Conservation (phyloP, 1,140 invertebrate species). For the Megalopta genalis region DNA sequence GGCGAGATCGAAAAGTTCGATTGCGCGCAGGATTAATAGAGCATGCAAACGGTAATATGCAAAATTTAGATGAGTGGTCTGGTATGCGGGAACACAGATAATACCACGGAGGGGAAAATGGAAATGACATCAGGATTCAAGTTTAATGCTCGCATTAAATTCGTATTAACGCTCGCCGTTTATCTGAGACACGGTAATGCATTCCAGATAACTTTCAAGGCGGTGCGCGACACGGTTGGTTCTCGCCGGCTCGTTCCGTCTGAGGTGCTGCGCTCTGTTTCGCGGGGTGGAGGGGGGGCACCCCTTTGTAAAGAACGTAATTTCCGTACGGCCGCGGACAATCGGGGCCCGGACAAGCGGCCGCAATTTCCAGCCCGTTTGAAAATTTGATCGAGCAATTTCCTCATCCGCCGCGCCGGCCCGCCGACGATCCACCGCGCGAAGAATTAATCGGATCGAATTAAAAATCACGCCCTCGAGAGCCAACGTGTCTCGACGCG, state of each 20-base stretch:
- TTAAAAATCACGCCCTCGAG: background rate
- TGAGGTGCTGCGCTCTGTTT: background rate
- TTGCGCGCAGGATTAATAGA: constrained; percentile 35
- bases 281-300: background rate
- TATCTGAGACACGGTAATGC: constrained; percentile 4
- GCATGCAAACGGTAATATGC: constrained; percentile 29
- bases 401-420: too few species aligned
- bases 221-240: too few species aligned
- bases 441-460: background rate
- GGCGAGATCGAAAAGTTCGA: constrained; percentile 37
- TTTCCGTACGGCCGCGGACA: background rate
- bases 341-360: background rate
- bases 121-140: constrained; percentile 42
- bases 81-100: constrained; percentile 12
- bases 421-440: background rate
- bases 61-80: constrained; percentile 35
- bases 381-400: constrained; percentile 18
- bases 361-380: background rate
- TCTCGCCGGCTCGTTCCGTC: background rate
- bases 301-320: background rate
- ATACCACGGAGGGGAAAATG: constrained; percentile 20
- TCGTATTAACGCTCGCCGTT: constrained; percentile 12
- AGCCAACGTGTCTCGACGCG: background rate
- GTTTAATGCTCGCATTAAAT: constrained; percentile 32
- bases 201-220: constrained; percentile 29